Conservation (phyloP, 2,888 invertebrate genomes). For the Drosophila anomelani region DNA sequence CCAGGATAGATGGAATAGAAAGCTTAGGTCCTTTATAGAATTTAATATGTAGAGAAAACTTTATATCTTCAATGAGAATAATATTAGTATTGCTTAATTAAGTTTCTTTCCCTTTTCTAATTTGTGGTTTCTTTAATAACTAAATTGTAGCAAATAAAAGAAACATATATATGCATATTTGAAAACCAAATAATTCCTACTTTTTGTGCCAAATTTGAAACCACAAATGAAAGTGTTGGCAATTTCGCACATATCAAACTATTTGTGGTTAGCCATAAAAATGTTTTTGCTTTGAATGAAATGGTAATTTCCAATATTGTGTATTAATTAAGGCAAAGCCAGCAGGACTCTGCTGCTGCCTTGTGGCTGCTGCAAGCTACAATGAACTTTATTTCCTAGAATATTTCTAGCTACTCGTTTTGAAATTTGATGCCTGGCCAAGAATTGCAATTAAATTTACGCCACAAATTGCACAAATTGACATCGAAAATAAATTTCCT, state of each 20-base stretch:
- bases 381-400: slow-evolving; percentile 1
- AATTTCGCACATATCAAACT: slow-evolving; percentile 25
- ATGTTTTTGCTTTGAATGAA: slow-evolving; percentile 7
- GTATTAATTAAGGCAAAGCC: slow-evolving; percentile 31
- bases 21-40: not conserved
- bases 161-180: slow-evolving; percentile 1
- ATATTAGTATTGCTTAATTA: not conserved
- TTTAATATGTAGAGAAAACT: not conserved
- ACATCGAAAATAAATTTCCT: slow-evolving; percentile 44
- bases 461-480: slow-evolving; percentile 31
- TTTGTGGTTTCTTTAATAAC: not conserved
- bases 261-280: slow-evolving; percentile 49
- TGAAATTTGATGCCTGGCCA: slow-evolving; percentile 26
- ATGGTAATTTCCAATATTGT: slow-evolving; percentile 27
- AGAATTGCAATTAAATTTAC: slow-evolving; percentile 41
- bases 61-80: not conserved
- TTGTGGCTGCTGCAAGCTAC: slow-evolving; percentile 2
- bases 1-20: not conserved
- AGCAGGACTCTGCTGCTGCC: not conserved
- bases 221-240: slow-evolving; percentile 61
- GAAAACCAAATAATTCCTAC: slow-evolving; percentile 7
- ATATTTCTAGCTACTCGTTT: slow-evolving; percentile 1
- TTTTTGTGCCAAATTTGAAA: slow-evolving; percentile 15
- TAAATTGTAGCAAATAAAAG: not conserved
- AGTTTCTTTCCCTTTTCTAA: not conserved